These are phyloP conservation scores for Dexiosoma caninum DNA, from an alignment of 2,888 invertebrate genomes.

Conservation along the genomic window DNA sequence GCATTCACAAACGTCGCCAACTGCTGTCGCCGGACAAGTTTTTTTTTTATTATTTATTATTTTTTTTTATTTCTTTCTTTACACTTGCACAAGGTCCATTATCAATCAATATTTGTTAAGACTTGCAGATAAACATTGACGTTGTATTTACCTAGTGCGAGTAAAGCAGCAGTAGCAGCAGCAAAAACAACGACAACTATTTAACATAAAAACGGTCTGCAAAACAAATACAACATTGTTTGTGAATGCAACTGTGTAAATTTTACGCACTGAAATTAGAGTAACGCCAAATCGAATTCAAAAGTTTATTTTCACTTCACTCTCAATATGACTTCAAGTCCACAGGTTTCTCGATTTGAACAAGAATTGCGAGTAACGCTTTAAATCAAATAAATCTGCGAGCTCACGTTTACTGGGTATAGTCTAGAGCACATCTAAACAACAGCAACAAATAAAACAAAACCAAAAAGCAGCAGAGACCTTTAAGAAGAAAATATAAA, in stretches of 20 bases:
- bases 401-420: not conserved
- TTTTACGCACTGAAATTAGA: not conserved
- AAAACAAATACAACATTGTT: conserved; percentile 30
- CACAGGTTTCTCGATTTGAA: too few species aligned
- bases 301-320: too few species aligned
- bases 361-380: too few species aligned
- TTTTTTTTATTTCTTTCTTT: not conserved
- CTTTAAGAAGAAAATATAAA: not conserved
- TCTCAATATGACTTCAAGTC: too few species aligned
- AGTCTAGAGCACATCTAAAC: conserved; percentile 37
- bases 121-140: conserved; percentile 25
- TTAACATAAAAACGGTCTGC: conserved; percentile 1
- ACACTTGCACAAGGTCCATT: not conserved
- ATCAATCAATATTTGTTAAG: conserved; percentile 43
- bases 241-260: conserved; percentile 53
- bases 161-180: not conserved
- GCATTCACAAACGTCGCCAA: conserved; percentile 58
- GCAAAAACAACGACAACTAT: conserved; percentile 3
- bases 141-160: conserved; percentile 20
- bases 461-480: not conserved
- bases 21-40: conserved; percentile 55
- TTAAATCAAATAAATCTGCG: too few species aligned
- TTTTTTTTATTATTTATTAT: too few species aligned
- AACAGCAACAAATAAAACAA: conserved; percentile 18
- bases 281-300: too few species aligned